Base-by-base conservation (phyloP, 2,113 vertebrate genomes). In the Xiphophorus maculatus region DNA sequence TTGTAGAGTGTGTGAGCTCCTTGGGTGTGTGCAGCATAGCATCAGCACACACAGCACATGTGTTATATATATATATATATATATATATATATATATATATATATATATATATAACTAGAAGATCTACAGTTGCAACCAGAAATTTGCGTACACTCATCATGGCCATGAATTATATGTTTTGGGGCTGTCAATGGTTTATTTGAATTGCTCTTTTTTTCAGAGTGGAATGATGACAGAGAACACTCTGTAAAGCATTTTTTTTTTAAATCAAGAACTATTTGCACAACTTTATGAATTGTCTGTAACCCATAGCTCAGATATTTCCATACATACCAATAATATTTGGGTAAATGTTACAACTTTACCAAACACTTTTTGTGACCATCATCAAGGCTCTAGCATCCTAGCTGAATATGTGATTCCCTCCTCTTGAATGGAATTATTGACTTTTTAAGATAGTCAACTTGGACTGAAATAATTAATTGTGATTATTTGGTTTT, bases 1-100 rank as follows among this genome's bases (percentile, higher is more conserved):
- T 80, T 83, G 15, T 64, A 30, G 42, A 40, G 27, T 27, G 27
- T 25, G 27, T 74, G 66, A 12, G 54, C 30, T 42, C 30, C 54
- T 66, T 3, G 10, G 51, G 69, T 42, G 29, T 17, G 15, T 30
- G 29, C 14, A 30, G 14, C 25, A 25, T 22, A 8, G 51, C 51
- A 25, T 54, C 19, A 25, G 19, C 7, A n/a, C 48, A 51, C 62
- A 63, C 15, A 32, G 62, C 29, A 63, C 29, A 14, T 13, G 13
- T 30, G n/a, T n/a, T n/a, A n/a, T n/a, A n/a, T n/a, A n/a, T n/a
- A n/a, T 13, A 32, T 32, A 32, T 32, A 5, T 32, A 32, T 5
- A 32, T 32, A 32, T 32, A 5, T 32, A 32, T 5, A 32, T 32
- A 32, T 32, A 32, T 32, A 32, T 32, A 32, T 32, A 32, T 7